Evolutionary conservation across 1,140 invertebrate genomes (phyloP), one percentile per base, ranked within the genome.

Genomic region (Penaeus japonicus): DNA sequence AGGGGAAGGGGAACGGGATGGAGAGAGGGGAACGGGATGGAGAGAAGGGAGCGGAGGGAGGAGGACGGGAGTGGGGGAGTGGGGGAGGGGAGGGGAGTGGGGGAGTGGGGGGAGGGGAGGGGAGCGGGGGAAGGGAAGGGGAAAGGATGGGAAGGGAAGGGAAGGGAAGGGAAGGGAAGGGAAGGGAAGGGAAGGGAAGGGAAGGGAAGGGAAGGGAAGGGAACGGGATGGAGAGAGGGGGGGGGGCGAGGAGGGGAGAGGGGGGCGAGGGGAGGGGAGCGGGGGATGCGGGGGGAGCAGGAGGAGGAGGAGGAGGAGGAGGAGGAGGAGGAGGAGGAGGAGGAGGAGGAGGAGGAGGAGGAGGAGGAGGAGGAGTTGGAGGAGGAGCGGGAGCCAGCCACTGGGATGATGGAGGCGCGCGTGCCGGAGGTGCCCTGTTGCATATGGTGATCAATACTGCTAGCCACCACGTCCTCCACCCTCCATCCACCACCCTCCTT

Each of bases 391-490:
- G n/a, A 55, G 18, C 55, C 24, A n/a, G 27, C 54, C 54, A 53
- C n/a, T 54, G 17, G 18, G 35, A 39, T 39, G 35, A 39, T 39
- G 35, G 35, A 39, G 35, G 15, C 35, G 35, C 32, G 65, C 32
- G 65, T 70, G 65, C 32, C 24, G 24, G 24, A 27, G 65, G 24
- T 15, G 17, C 65, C 65, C 65, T 70, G 65, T 70, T 70, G 65
- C 65, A 70, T 70, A 70, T 70, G 65, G 65, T 70, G 65, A 70
- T 70, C 65, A 70, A 70, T 70, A 70, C 65, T 70, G 65, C 65
- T 70, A 18, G 24, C 24, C 65, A 30, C 24, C 4, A 30, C 27
- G 10, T 32, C 32, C 27, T 32, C 24, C 32, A n/a, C 17, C 27
- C 12, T 32, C 65, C 20, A 30, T 24, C 65, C 18, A 15, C 20